Percentiles rank a stretch among this genome's conserved stretches.
These are phyloP conservation scores for Quadroppia sp. DNA, from an alignment of 2,888 invertebrate genomes.

Conservation along the genomic window DNA sequence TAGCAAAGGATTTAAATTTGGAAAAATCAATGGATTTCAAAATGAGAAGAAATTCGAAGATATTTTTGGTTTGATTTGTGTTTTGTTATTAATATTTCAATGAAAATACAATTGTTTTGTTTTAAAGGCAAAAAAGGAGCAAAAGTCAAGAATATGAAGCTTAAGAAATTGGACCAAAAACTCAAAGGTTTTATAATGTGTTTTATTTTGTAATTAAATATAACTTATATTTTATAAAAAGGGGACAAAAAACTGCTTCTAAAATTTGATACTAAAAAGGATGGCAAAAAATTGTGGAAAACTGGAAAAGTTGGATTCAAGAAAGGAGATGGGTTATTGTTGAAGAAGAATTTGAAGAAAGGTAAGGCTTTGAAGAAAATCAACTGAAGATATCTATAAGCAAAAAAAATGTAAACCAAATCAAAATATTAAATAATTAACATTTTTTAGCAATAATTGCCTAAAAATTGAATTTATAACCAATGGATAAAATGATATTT, in stretches of 20 bases:
- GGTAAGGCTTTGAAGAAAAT: background rate
- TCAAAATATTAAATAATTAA: too few relatives aligned
- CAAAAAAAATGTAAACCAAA: too few relatives aligned
- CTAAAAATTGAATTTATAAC: too few relatives aligned
- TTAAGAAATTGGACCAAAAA: background rate
- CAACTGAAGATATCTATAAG: background rate
- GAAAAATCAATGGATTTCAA: background rate
- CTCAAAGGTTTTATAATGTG: background rate
- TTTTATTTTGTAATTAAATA: background rate
- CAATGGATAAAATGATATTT: too few relatives aligned
- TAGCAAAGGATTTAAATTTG: background rate
- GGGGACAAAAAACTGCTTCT: background rate
- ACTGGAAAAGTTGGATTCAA: background rate
- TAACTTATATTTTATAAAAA: background rate
- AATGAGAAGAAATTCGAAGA: background rate
- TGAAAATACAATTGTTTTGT: background rate
- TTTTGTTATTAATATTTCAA: background rate
- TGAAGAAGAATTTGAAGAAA: background rate
- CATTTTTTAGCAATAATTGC: too few relatives aligned
- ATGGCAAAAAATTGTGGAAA: background rate
- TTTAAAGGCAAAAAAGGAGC: background rate
- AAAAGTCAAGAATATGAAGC: background rate
- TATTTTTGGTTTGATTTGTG: background rate
- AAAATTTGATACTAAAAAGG: background rate
- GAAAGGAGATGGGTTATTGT: background rate